These are phyloP conservation scores for Forbesichthys agassizii DNA, from an alignment of 2,113 vertebrate genomes.

Conservation along the genomic window DNA sequence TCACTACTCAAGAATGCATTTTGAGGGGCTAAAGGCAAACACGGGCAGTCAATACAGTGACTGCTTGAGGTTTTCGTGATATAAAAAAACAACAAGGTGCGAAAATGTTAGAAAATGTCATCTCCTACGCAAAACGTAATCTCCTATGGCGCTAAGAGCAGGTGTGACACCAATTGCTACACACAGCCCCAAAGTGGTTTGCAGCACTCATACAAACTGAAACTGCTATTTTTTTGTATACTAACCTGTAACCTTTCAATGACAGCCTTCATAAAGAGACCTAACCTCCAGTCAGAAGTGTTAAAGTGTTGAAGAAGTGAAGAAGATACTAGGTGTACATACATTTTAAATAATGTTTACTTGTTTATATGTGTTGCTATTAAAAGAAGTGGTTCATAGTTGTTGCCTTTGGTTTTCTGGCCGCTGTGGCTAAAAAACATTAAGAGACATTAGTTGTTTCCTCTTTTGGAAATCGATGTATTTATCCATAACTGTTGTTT, in stretches of 20 bases:
- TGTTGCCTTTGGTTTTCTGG: too few species aligned
- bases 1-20: conserved; percentile 30
- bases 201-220: neutral
- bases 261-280: too few species aligned
- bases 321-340: too few species aligned
- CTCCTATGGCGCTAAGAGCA: conserved; percentile 22
- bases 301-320: too few species aligned
- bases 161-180: conserved; percentile 35
- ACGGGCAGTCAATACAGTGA: neutral
- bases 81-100: conserved; percentile 6
- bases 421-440: too few species aligned
- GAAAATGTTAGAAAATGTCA: conserved; percentile 14
- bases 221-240: neutral
- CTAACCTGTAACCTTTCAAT: too few species aligned
- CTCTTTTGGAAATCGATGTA: neutral
- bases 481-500: neutral
- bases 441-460: too few species aligned
- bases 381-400: too few species aligned
- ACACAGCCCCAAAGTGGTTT: neutral
- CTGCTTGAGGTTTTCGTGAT: neutral
- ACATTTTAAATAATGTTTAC: too few species aligned
- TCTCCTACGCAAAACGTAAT: conserved; percentile 8
- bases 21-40: neutral
- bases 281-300: too few species aligned
- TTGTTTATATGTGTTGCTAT: too few species aligned